phyloP scores from a whole-genome alignment of 2,797 vertebrate genomes.

The Synaphobranchus kaupii region DNA sequence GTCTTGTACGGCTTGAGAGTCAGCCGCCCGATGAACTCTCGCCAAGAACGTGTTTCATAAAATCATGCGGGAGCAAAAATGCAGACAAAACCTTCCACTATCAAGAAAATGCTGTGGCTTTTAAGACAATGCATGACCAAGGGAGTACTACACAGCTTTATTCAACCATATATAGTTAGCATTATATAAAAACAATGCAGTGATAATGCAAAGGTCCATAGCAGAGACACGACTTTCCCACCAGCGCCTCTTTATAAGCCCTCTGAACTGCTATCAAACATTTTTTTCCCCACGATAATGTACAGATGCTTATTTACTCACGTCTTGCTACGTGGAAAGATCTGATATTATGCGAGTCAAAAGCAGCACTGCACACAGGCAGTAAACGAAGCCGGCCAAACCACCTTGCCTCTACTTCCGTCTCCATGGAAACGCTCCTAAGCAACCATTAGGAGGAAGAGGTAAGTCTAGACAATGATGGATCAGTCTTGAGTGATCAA shows the following conservation, averaged over 20 bases:
- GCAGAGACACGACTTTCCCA: neutral
- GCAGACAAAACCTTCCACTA: neutral
- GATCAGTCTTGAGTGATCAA: neutral
- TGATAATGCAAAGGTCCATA: neutral
- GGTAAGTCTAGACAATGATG: neutral
- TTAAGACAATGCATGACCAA: neutral
- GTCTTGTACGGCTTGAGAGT: neutral
- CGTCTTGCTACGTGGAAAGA: too few species aligned
- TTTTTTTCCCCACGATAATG: neutral
- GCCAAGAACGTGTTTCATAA: neutral
- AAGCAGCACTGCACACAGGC: neutral
- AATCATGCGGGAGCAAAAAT: neutral
- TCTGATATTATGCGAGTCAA: neutral
- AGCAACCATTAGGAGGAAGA: neutral
- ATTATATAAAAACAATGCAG: neutral
- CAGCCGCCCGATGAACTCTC: neutral
- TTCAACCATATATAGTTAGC: neutral
- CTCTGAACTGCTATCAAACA: neutral
- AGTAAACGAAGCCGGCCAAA: constrained; percentile 48
- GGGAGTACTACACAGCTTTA: neutral
- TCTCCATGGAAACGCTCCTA: constrained; percentile 51
- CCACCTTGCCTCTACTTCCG: constrained; percentile 36
- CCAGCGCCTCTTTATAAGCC: neutral
- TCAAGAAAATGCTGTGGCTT: neutral
- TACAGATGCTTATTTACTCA: neutral